phyloP scores from a whole-genome alignment of 1,140 invertebrate species.

The Cyclina sinensis region DNA sequence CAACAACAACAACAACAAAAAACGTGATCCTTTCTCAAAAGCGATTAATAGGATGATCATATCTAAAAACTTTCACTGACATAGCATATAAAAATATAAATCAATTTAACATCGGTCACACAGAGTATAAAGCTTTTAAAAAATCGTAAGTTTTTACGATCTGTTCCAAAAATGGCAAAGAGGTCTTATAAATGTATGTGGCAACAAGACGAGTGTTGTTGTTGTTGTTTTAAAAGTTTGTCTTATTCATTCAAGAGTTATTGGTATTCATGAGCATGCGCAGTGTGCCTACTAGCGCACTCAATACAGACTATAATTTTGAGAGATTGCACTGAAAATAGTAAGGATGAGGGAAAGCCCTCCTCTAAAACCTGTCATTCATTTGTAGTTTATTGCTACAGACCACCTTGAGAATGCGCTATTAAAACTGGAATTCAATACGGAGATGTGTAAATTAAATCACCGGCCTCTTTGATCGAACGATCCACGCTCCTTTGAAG shows the following conservation, averaged over 20 bases:
- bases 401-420: conserved; percentile 62
- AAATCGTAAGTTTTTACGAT: background rate
- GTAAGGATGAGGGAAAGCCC: background rate
- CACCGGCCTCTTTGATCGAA: conserved; percentile 53
- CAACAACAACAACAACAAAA: too few species aligned
- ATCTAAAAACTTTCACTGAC: too few species aligned
- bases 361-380: conserved; percentile 6
- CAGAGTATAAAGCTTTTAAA: conserved; percentile 34
- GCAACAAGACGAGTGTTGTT: conserved; percentile 21
- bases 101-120: conserved; percentile 54
- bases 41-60: too few species aligned
- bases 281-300: conserved; percentile 3
- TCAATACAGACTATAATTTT: conserved; percentile 15
- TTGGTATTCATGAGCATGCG: background rate
- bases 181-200: too few species aligned
- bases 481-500: conserved; percentile 49
- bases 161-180: too few species aligned
- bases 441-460: conserved; percentile 67
- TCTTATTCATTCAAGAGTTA: background rate
- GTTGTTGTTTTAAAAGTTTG: conserved; percentile 43
- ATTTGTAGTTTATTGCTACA: conserved; percentile 8
- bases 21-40: too few species aligned
- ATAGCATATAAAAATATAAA: conserved; percentile 37
- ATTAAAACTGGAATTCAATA: conserved; percentile 67
- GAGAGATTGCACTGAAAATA: background rate